Evolutionary conservation across 2,888 invertebrate genomes (phyloP).

Genomic region (Xiphydria camelus): DNA sequence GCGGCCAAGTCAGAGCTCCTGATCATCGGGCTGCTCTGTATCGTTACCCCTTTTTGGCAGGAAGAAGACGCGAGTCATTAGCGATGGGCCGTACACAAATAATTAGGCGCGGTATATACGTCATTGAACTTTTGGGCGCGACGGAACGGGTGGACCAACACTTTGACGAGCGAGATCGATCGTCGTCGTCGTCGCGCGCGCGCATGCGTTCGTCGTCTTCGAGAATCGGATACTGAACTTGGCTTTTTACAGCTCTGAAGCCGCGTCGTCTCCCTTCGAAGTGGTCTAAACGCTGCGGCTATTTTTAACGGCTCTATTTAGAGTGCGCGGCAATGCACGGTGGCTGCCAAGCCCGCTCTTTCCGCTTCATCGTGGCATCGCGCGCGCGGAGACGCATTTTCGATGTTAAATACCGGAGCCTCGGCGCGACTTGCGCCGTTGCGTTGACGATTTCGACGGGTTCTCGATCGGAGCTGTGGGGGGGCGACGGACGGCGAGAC

Average conservation of each 20-base stretch:
- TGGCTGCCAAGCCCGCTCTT: constrained; percentile 34
- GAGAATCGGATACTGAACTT: constrained; percentile 20
- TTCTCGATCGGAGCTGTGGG: no score
- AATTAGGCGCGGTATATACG: no score
- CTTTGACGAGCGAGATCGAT: not conserved
- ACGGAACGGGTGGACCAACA: not conserved
- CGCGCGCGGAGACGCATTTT: constrained; percentile 18
- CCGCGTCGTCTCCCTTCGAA: constrained; percentile 12
- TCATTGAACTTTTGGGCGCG: no score
- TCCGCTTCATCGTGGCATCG: constrained; percentile 18
- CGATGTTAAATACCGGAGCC: constrained; percentile 27
- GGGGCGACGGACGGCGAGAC: not conserved
- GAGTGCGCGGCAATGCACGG: constrained; percentile 31
- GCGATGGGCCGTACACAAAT: no score
- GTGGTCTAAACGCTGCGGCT: constrained; percentile 20
- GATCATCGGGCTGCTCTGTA: constrained; percentile 52
- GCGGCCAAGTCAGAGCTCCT: constrained; percentile 40
- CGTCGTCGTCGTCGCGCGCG: not conserved
- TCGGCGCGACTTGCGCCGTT: constrained; percentile 16
- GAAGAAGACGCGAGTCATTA: no score
- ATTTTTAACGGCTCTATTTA: constrained; percentile 43
- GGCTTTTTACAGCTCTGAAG: constrained; percentile 15
- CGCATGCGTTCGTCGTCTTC: not conserved
- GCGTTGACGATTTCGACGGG: no score
- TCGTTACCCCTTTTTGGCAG: constrained; percentile 56